A percentile compares a stretch with the other conserved stretches of the same genome.
Evolutionary conservation across 2,797 vertebrate genomes (phyloP).

Genomic region (Pangasius sanitwongsei): DNA sequence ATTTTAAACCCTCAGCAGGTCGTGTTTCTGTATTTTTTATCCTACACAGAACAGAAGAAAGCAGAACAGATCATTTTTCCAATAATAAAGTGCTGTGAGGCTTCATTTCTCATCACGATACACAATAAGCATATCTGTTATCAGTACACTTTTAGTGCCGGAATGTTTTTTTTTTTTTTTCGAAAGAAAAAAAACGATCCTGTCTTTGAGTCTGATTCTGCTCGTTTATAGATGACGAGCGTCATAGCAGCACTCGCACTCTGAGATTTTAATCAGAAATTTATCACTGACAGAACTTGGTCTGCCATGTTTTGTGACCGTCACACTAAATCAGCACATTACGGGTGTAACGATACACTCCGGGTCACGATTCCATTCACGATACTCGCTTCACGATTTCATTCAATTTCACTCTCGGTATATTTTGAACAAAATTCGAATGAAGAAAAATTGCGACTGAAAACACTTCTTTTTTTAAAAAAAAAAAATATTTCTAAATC

Average conservation of each 20-base stretch:
- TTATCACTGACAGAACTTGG: background rate
- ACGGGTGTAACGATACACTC: background rate
- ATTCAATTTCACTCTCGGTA: background rate
- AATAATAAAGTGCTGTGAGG: background rate
- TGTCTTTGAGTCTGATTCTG: background rate
- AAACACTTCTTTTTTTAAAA: no score
- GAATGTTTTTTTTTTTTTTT: background rate
- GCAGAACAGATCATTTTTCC: background rate
- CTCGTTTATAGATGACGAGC: background rate
- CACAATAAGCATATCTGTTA: background rate
- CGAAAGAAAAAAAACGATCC: background rate
- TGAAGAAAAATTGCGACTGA: no score
- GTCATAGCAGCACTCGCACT: background rate
- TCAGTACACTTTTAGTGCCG: background rate
- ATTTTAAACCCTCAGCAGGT: conserved; percentile 9
- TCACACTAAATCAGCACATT: background rate
- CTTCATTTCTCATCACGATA: background rate
- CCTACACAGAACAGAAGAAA: background rate
- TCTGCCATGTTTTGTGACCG: background rate
- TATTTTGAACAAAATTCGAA: no score
- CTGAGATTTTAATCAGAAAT: background rate
- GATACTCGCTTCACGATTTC: background rate
- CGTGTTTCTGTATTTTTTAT: background rate
- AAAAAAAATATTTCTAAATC: no score
- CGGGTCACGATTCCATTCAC: background rate